Evolutionary conservation across 2,888 invertebrate species (phyloP).

Genomic region (Pandemis heparana): DNA sequence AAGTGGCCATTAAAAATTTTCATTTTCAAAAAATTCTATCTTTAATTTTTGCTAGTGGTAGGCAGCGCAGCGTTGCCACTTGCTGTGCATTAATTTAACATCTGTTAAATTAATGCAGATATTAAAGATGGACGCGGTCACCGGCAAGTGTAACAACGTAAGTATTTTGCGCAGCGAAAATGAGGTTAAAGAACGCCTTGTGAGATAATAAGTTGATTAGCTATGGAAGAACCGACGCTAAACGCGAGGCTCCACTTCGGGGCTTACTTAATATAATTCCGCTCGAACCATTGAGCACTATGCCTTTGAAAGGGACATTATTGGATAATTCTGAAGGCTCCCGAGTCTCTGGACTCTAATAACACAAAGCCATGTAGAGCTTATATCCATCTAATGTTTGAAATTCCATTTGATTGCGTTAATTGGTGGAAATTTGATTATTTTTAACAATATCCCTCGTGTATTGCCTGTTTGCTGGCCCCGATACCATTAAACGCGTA

Average conservation of each 20-base stretch:
- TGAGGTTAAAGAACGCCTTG: slow-evolving; percentile 7
- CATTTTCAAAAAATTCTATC: not conserved
- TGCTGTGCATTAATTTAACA: not conserved
- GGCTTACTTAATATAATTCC: slow-evolving; percentile 14
- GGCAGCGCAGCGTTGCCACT: not conserved
- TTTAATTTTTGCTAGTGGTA: not conserved
- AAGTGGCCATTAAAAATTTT: not conserved
- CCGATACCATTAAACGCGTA: slow-evolving; percentile 64
- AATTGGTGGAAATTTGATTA: slow-evolving; percentile 56
- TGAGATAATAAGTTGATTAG: slow-evolving; percentile 26
- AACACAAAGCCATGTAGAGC: slow-evolving; percentile 15
- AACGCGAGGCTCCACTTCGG: slow-evolving; percentile 11
- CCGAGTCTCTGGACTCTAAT: not conserved
- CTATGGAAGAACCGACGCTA: slow-evolving; percentile 13
- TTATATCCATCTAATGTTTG: slow-evolving; percentile 15
- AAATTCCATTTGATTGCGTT: slow-evolving; percentile 7
- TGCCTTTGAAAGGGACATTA: not conserved
- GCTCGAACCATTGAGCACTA: slow-evolving; percentile 16
- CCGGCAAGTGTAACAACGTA: not conserved
- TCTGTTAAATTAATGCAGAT: not conserved
- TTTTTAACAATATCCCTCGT: slow-evolving; percentile 61
- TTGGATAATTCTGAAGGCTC: slow-evolving; percentile 6
- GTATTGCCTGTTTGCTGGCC: slow-evolving; percentile 57
- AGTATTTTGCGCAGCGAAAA: slow-evolving; percentile 5
- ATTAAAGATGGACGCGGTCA: not conserved